phyloP scores from a whole-genome alignment of 2,888 invertebrate species.

The Apomyelois bistriatella region DNA sequence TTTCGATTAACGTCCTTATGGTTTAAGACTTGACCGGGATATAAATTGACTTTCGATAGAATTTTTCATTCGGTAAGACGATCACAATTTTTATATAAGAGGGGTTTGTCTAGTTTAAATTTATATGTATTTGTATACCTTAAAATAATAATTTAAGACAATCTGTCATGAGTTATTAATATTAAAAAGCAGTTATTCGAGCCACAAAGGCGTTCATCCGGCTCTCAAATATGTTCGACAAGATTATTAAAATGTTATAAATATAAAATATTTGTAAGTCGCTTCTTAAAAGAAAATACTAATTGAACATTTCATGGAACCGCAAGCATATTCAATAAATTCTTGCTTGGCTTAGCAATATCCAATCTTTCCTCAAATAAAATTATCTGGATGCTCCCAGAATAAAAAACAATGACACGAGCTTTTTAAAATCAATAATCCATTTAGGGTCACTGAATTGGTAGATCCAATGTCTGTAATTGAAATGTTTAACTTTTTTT shows the following conservation, averaged over 20 bases:
- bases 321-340: not conserved
- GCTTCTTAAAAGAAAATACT: no score
- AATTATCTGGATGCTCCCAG: not conserved
- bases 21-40: conserved; percentile 30
- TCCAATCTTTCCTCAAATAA: conserved; percentile 6
- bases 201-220: no score
- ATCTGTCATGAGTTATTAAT: no score
- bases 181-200: no score
- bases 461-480: no score
- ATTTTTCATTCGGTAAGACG: conserved; percentile 14
- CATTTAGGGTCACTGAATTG: not conserved
- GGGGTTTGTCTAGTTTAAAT: no score
- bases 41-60: conserved; percentile 23
- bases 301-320: not conserved
- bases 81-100: not conserved
- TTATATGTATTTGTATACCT: no score
- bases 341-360: conserved; percentile 5
- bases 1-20: conserved; percentile 57
- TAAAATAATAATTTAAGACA: no score
- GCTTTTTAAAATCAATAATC: not conserved
- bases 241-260: no score
- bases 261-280: no score
- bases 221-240: no score
- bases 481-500: no score
- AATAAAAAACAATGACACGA: not conserved